Evolutionary conservation across 2,888 invertebrate species (phyloP).

Genomic region (Orchesellides sinensis): DNA sequence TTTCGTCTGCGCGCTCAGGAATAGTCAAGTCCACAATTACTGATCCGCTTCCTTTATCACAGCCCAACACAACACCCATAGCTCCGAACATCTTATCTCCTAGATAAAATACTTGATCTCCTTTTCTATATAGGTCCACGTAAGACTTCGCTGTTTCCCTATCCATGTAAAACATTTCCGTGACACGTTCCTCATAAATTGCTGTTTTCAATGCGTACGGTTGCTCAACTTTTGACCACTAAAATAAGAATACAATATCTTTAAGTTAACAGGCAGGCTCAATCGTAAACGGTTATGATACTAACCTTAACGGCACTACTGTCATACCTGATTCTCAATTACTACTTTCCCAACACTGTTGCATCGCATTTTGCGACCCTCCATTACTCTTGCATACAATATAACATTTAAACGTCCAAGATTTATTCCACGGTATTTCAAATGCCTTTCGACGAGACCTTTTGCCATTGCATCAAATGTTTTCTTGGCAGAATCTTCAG

Average conservation of each 20-base stretch:
- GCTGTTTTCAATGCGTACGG: conserved; percentile 85
- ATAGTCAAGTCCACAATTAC: conserved; percentile 62
- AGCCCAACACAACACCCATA: conserved; percentile 65
- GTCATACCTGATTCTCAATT: conserved; percentile 81
- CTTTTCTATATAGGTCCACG: conserved; percentile 63
- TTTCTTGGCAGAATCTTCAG: conserved; percentile 53
- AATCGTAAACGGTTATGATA: conserved; percentile 1
- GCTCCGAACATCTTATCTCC: conserved; percentile 69
- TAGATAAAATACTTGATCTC: conserved; percentile 71
- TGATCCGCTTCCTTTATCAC: conserved; percentile 59
- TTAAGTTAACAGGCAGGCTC: not conserved
- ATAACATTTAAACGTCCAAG: conserved; percentile 82
- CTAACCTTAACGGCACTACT: not conserved
- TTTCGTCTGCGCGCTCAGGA: conserved; percentile 53
- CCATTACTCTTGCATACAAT: conserved; percentile 85
- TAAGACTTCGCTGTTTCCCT: conserved; percentile 59
- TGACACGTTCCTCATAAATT: conserved; percentile 78
- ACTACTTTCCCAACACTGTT: conserved; percentile 81
- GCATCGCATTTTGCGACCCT: conserved; percentile 83
- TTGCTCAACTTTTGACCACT: conserved; percentile 83
- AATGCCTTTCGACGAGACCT: conserved; percentile 77
- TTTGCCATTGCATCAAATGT: conserved; percentile 66
- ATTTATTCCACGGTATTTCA: conserved; percentile 87
- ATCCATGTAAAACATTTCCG: conserved; percentile 70
- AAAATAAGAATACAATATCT: conserved; percentile 69